Base-by-base conservation (phyloP, 2,797 vertebrate species). In the Coilia nasus region DNA sequence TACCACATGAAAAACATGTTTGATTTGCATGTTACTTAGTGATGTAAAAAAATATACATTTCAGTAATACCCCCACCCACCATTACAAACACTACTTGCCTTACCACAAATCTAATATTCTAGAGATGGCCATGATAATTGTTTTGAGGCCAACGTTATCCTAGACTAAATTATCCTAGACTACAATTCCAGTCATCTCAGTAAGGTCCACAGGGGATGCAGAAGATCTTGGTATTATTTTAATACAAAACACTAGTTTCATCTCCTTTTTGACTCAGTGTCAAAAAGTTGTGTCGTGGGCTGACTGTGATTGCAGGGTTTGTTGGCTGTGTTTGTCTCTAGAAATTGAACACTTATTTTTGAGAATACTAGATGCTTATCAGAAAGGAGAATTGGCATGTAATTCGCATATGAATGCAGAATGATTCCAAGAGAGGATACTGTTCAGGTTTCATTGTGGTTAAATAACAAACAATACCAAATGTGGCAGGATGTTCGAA, bases 291-390 rank as follows among this genome's bases (percentile, higher is more conserved):
- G 50, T 41, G 31, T 28, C 17, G 28, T 75, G 28, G 6, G 28
- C 15, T 75, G 25, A 41, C 3, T 19, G 17, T 59, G 57, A 3
- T 59, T 59, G 57, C 57, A 19, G 19, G 57, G 11, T 75, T 75
- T 75, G 67, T 75, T 75, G 67, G 67, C 31, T 35, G 67, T 41
- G 15, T 75, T 75, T 75, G 31, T 35, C 31, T 75, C 28, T 6
- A 31, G 31, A 35, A 75, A 75, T 75, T 75, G 67, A 41, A 75
- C 67, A 35, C 67, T 41, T 75, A 19, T 31, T 19, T 75, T 35
- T 75, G 67, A 35, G 28, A 75, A 75, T 17, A 75, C 67, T 35
- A 35, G 67, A 75, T 35, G 67, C 67, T 75, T 75, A 75, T 75
- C 67, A 19, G 67, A 15, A 75, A 17, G 15, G 67, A 75, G 19